These are phyloP conservation scores for Hoplostethus atlanticus DNA, from an alignment of 2,797 vertebrate species.

Conservation along the genomic window DNA sequence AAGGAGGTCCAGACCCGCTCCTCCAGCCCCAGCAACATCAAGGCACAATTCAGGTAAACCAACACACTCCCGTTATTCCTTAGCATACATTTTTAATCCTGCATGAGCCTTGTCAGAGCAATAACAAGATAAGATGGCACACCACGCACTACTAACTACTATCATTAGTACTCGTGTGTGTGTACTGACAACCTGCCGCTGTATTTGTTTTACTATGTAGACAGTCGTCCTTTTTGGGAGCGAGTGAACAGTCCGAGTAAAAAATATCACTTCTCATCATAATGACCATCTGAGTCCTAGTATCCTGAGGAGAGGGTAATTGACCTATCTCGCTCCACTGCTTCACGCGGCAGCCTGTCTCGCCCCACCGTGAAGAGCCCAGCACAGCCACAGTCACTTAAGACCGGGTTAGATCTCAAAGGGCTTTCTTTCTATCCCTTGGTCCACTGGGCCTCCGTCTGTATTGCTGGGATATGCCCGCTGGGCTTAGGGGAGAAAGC, in stretches of 20 bases:
- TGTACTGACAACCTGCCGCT: neutral
- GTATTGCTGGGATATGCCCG: neutral
- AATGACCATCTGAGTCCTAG: constrained; percentile 34
- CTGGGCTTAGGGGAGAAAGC: constrained; percentile 12
- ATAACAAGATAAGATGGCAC: neutral
- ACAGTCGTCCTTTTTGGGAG: neutral
- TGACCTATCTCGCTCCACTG: constrained; percentile 29
- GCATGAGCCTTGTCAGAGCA: neutral
- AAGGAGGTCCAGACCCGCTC: constrained; percentile 95
- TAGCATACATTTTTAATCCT: no score
- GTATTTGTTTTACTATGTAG: neutral
- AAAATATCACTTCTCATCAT: constrained; percentile 38
- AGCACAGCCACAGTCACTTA: constrained; percentile 9
- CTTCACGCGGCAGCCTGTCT: constrained; percentile 8
- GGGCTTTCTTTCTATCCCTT: constrained; percentile 49
- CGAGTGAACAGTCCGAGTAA: constrained; percentile 8
- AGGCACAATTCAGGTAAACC: constrained; percentile 95
- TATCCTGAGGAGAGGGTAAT: constrained; percentile 19
- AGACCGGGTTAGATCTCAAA: constrained; percentile 30
- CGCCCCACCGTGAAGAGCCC: constrained; percentile 11
- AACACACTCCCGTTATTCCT: neutral
- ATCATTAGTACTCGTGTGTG: neutral
- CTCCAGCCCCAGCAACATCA: constrained; percentile 96
- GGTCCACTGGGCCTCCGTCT: constrained; percentile 36
- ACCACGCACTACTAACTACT: neutral